Conservation (phyloP, 35 echinoderm and acorn worm genomes). For the Ophiothrix spiculata region DNA sequence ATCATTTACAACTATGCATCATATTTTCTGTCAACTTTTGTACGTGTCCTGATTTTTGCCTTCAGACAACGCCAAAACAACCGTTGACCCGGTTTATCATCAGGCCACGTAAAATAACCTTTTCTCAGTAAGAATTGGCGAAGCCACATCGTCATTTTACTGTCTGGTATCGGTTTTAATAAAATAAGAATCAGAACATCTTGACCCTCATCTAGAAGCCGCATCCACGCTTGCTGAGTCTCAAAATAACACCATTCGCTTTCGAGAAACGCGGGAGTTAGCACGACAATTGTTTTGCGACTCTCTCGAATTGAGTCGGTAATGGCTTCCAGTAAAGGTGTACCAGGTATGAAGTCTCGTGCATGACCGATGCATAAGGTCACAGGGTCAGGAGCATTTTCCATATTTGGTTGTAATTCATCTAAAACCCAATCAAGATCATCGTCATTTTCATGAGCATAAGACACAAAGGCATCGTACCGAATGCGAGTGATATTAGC, state of each 20-base stretch:
- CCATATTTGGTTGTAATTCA: neutral
- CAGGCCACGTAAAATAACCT: neutral
- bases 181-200: neutral
- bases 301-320: neutral
- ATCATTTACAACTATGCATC: no score
- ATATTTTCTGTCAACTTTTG: neutral
- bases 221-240: neutral
- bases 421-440: neutral
- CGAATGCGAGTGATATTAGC: neutral
- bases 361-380: neutral
- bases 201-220: neutral
- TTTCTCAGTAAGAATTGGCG: neutral
- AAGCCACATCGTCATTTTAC: neutral
- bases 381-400: neutral
- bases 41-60: neutral
- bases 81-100: neutral
- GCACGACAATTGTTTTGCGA: neutral
- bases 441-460: neutral
- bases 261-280: neutral
- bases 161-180: neutral
- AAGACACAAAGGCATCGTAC: neutral
- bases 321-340: neutral
- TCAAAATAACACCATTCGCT: neutral
- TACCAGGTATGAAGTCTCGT: neutral
- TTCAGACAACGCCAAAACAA: neutral